Percentiles rank a stretch among this genome's conserved stretches.
phyloP scores from a whole-genome alignment of 2,113 vertebrate genomes.

The Catharus fuscescens region DNA sequence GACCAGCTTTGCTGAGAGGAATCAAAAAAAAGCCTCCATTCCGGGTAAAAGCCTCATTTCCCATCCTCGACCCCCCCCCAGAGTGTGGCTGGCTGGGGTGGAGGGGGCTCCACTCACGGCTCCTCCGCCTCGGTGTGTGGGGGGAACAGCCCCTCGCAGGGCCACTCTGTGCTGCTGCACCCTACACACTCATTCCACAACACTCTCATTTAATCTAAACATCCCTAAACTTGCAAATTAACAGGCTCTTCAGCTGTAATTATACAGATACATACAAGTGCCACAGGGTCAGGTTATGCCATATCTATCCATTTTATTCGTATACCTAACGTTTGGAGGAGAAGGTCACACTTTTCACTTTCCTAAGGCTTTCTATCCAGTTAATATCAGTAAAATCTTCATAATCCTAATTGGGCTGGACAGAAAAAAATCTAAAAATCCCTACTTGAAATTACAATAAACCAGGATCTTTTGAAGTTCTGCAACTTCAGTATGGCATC shows the following conservation, averaged over 20 bases:
- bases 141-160: background rate
- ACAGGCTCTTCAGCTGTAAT: slow-evolving; percentile 63
- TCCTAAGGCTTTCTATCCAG: background rate
- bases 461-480: background rate
- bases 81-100: background rate
- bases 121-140: background rate
- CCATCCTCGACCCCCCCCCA: background rate
- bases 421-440: background rate
- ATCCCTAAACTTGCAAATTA: slow-evolving; percentile 58
- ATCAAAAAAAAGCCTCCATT: background rate
- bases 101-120: background rate
- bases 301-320: slow-evolving; percentile 4
- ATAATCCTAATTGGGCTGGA: background rate
- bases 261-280: slow-evolving; percentile 62
- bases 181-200: slow-evolving; percentile 35
- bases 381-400: background rate
- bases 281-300: slow-evolving; percentile 49
- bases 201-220: slow-evolving; percentile 55
- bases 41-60: background rate
- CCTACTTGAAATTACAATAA: background rate
- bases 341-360: background rate
- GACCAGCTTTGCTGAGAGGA: background rate
- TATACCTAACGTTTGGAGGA: background rate
- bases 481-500: background rate
- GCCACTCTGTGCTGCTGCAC: background rate